Conservation (phyloP, 2,113 vertebrate species). For the Osmerus mordax region DNA sequence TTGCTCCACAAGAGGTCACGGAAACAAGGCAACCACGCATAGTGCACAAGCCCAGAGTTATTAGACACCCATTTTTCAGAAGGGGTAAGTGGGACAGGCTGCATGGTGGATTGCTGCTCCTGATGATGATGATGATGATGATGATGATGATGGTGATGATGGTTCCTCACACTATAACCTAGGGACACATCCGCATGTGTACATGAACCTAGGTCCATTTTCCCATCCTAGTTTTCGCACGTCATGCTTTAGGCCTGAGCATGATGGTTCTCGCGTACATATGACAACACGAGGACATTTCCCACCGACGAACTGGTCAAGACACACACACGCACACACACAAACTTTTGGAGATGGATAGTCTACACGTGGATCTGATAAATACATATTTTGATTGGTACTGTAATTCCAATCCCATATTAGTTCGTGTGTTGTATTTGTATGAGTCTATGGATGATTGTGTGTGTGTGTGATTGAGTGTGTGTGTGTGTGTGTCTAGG, state of each 20-base stretch:
- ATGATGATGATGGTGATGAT: conserved; percentile 31
- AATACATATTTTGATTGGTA: conserved; percentile 2
- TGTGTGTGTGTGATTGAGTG: neutral
- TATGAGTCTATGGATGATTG: conserved; percentile 19
- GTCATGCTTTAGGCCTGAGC: conserved; percentile 52
- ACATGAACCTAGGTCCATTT: conserved; percentile 29
- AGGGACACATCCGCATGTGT: conserved; percentile 50
- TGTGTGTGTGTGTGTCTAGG: conserved; percentile 44
- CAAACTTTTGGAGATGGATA: no score
- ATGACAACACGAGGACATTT: conserved; percentile 37
- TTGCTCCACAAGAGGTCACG: conserved; percentile 71
- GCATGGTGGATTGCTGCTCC: conserved; percentile 67
- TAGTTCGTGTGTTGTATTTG: neutral
- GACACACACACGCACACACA: no score
- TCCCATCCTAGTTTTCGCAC: conserved; percentile 31
- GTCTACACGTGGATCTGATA: neutral
- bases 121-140: conserved; percentile 43
- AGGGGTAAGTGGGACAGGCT: conserved; percentile 68
- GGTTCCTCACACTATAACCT: conserved; percentile 43
- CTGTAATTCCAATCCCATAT: neutral
- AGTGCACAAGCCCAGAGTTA: conserved; percentile 63
- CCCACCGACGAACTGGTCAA: neutral
- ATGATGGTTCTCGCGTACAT: conserved; percentile 35
- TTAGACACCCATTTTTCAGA: conserved; percentile 69
- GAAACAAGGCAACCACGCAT: conserved; percentile 62